Conservation (phyloP, 1,140 invertebrate species). For the Drosophila pseudoobscura region DNA sequence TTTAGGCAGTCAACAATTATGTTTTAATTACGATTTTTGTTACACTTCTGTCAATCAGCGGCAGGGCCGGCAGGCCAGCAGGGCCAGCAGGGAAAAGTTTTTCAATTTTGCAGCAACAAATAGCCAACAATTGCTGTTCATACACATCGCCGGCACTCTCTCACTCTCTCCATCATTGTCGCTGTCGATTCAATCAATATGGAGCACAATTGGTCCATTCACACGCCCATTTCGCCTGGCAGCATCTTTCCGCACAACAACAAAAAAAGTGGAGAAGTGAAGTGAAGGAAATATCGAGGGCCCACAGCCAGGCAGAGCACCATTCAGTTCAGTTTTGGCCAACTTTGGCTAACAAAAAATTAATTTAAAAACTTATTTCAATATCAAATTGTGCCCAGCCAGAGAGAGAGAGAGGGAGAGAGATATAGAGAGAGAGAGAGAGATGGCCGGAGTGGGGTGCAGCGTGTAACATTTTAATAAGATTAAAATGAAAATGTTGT, state of each 20-base stretch:
- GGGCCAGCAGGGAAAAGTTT: constrained; percentile 53
- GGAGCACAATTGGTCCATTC: constrained; percentile 77
- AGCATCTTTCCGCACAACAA: background rate
- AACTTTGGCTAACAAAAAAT: constrained; percentile 78
- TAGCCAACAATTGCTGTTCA: constrained; percentile 74
- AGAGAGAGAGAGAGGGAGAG: background rate
- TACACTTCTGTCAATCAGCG: constrained; percentile 47
- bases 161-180: too few species aligned
- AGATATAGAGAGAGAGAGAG: background rate
- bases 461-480: constrained; percentile 75
- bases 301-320: background rate
- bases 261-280: background rate
- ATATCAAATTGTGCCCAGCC: constrained; percentile 65
- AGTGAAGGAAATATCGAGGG: background rate
- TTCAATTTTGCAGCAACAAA: constrained; percentile 80
- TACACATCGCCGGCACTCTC: constrained; percentile 36
- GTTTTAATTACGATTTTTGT: constrained; percentile 70
- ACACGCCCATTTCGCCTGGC: constrained; percentile 70
- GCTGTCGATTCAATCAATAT: constrained; percentile 71
- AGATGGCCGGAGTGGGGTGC: constrained; percentile 9
- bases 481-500: constrained; percentile 81
- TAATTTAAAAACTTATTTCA: constrained; percentile 82
- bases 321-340: constrained; percentile 52
- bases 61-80: constrained; percentile 41
- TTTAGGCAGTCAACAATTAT: constrained; percentile 49